Percentiles rank a stretch among this genome's conserved stretches.
Conservation (phyloP, 1,140 invertebrate species). For the honey bee (Apis mellifera) region Amel_HAv3.1 CM009937.2:14075001-14075500, state of each 20-base stretch:
- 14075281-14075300: conserved; percentile 35
- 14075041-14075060: neutral
- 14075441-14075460: neutral
- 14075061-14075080: neutral
- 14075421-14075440: conserved; percentile 24
- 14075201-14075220: neutral
- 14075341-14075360: conserved; percentile 71
- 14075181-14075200: neutral
- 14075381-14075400: conserved; percentile 68
- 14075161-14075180: neutral
- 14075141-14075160: conserved; percentile 1
- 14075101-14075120: neutral
- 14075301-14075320: conserved; percentile 56
- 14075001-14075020: neutral
- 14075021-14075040: neutral
- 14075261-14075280: conserved; percentile 43
- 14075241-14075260: neutral
- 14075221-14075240: neutral
- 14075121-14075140: neutral
- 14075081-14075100: neutral
- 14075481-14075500: conserved; percentile 4
- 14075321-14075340: conserved; percentile 69
- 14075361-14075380: conserved; percentile 72
- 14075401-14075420: conserved; percentile 51
- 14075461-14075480: conserved; percentile 38